Percentiles rank a stretch among this genome's conserved stretches.
Conservation (phyloP, 2,113 vertebrate genomes). For the Riparia riparia region DNA sequence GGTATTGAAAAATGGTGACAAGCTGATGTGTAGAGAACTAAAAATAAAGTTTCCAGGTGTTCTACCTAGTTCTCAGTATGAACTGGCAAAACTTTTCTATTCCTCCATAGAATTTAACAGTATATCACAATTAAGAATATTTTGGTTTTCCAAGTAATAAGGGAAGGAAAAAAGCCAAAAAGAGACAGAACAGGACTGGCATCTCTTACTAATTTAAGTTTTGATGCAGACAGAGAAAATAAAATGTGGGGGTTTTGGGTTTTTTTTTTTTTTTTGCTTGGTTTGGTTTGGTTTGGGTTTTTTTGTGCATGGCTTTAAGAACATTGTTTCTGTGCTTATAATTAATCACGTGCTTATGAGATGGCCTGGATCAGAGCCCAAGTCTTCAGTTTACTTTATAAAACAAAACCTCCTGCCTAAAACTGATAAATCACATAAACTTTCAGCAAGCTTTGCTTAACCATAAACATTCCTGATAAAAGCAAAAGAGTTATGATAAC, state of each 20-base stretch:
- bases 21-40: constrained; percentile 42
- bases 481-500: background rate
- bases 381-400: background rate
- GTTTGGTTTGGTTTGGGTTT: background rate
- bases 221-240: background rate
- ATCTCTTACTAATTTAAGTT: background rate
- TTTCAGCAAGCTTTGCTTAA: constrained; percentile 11
- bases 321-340: background rate
- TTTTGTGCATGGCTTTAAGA: background rate
- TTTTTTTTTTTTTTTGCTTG: background rate
- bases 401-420: constrained; percentile 23
- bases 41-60: constrained; percentile 71
- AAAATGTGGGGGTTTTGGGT: background rate
- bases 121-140: background rate
- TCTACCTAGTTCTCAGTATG: background rate
- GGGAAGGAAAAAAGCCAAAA: background rate
- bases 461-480: background rate
- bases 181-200: background rate
- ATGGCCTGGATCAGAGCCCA: background rate
- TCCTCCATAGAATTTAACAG: background rate
- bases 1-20: constrained; percentile 63
- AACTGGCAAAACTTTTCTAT: constrained; percentile 11
- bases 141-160: background rate
- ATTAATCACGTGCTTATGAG: background rate
- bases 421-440: constrained; percentile 52